Percentiles rank a stretch among this genome's conserved stretches.
Conservation (phyloP, 2,797 vertebrate species). For the Muraenolepis orangiensis region DNA sequence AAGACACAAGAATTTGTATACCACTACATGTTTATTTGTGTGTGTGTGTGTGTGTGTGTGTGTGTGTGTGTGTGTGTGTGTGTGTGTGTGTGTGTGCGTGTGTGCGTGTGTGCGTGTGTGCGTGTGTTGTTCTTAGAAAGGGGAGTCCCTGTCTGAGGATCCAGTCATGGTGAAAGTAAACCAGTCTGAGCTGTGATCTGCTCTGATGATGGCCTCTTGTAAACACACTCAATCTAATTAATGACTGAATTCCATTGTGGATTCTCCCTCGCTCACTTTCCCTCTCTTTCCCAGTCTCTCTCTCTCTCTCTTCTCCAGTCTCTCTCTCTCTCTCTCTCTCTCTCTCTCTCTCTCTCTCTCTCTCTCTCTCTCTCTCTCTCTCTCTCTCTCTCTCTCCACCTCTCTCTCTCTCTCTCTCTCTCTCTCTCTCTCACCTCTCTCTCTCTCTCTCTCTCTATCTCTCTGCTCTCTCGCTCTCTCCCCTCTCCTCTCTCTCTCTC, state of each 20-base stretch:
- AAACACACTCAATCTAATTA: conserved; percentile 55
- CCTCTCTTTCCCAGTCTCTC: not conserved
- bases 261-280: conserved; percentile 9
- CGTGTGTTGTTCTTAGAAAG: conserved; percentile 10
- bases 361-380: not conserved
- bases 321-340: too few species aligned
- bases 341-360: not conserved
- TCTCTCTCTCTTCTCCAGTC: conserved; percentile 4
- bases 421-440: not conserved
- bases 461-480: conserved; percentile 89
- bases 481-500: conserved; percentile 13
- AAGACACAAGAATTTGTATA: conserved; percentile 9
- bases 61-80: conserved; percentile 3
- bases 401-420: not conserved
- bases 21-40: not conserved
- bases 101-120: not conserved
- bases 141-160: conserved; percentile 13
- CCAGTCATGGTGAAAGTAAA: conserved; percentile 48
- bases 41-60: conserved; percentile 14
- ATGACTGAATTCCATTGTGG: conserved; percentile 42
- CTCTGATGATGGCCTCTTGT: conserved; percentile 41
- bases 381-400: not conserved
- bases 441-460: conserved; percentile 26
- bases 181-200: conserved; percentile 40
- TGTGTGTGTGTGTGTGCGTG: conserved; percentile 6